Percentiles rank a stretch among this genome's conserved stretches.
phyloP scores from a whole-genome alignment of 2,888 invertebrate species.

The Microchrysa polita region DNA sequence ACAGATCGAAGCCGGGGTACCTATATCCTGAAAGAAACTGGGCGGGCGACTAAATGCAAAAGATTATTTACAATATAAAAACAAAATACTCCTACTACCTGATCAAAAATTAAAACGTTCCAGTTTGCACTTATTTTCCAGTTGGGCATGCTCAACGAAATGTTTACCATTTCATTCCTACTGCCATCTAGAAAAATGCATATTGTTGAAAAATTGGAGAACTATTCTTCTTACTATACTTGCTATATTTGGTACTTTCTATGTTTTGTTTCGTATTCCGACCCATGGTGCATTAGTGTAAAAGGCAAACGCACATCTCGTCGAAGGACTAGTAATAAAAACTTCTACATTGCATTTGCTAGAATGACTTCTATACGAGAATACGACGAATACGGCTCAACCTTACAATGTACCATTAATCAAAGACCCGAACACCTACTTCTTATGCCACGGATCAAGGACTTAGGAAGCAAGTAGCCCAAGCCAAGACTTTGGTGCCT shows the following conservation, averaged over 20 bases:
- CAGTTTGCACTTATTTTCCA: too few species aligned
- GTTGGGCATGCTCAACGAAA: too few species aligned
- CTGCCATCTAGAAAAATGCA: background rate
- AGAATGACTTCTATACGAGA: too few species aligned
- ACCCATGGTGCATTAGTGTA: background rate
- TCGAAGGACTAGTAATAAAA: background rate
- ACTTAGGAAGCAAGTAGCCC: conserved; percentile 17
- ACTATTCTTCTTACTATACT: background rate
- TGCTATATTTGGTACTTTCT: background rate
- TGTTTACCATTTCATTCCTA: too few species aligned
- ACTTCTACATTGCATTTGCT: conserved; percentile 13
- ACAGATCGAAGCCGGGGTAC: too few species aligned
- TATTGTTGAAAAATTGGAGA: background rate
- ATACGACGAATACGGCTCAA: conserved; percentile 24
- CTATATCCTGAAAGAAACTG: too few species aligned
- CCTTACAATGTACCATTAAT: conserved; percentile 38
- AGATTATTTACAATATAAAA: too few species aligned
- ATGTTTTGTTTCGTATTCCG: background rate
- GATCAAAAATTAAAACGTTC: too few species aligned
- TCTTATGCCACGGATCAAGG: conserved; percentile 24
- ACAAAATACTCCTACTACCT: too few species aligned
- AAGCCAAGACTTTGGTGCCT: too few species aligned
- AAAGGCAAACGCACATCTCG: background rate
- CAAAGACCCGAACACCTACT: conserved; percentile 24
- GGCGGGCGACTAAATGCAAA: too few species aligned